phyloP scores from a whole-genome alignment of 2,888 invertebrate species.

The Syrista parreyssii region DNA sequence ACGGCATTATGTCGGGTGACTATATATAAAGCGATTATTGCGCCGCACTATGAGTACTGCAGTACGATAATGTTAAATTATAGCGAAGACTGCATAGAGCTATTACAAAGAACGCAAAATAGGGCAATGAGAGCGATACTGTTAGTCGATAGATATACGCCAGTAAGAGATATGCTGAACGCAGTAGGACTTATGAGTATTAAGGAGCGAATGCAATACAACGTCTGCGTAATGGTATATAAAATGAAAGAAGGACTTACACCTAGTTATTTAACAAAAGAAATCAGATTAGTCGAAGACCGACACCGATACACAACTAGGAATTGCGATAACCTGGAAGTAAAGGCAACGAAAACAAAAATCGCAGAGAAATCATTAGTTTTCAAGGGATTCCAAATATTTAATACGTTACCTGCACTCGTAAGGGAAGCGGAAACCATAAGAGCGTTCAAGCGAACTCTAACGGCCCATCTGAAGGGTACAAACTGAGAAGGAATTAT shows the following conservation, averaged over 20 bases:
- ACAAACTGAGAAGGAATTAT: too few species aligned
- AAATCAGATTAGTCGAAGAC: too few species aligned
- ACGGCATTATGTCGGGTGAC: conserved; percentile 6
- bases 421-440: too few species aligned
- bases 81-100: conserved; percentile 8
- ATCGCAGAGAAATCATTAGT: too few species aligned
- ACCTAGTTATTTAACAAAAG: background rate
- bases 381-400: too few species aligned
- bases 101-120: conserved; percentile 24
- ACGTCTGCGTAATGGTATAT: conserved; percentile 17
- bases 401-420: too few species aligned
- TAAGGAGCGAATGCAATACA: conserved; percentile 13
- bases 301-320: too few species aligned
- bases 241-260: conserved; percentile 19
- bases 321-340: too few species aligned
- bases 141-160: conserved; percentile 16
- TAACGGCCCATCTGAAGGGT: too few species aligned
- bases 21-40: conserved; percentile 19
- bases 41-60: conserved; percentile 26
- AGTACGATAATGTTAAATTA: conserved; percentile 18
- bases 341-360: too few species aligned
- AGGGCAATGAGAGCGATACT: conserved; percentile 23
- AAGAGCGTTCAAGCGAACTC: too few species aligned
- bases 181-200: conserved; percentile 7
- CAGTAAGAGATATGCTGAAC: conserved; percentile 15